phyloP scores from a whole-genome alignment of 2,113 vertebrate species.

The Psilopsiagon aymara region DNA sequence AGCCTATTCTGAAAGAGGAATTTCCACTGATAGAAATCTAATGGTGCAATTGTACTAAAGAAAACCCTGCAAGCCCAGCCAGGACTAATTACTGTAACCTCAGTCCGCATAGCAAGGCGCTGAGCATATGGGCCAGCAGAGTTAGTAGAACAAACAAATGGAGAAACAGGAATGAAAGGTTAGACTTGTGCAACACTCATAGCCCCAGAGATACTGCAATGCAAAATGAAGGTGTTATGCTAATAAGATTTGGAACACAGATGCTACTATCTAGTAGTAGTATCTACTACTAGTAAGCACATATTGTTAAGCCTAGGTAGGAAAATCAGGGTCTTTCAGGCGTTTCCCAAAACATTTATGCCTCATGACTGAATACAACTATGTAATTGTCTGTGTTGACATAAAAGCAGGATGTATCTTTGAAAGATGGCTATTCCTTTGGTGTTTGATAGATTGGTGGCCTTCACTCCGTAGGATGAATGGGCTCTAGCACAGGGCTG shows the following conservation, averaged over 20 bases:
- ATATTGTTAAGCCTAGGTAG: background rate
- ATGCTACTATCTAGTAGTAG: background rate
- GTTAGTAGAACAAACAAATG: background rate
- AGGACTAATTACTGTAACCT: constrained; percentile 54
- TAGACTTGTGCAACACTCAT: background rate
- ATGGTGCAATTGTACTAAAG: constrained; percentile 19
- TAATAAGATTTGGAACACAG: background rate
- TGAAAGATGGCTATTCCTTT: background rate
- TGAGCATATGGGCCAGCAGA: background rate
- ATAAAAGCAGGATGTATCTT: background rate
- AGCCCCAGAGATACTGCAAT: background rate
- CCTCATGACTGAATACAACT: background rate
- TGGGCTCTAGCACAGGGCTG: fast-evolving
- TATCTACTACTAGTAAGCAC: background rate
- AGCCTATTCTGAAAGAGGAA: constrained; percentile 1
- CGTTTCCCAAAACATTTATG: background rate
- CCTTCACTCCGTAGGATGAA: background rate
- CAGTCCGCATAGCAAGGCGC: fast-evolving
- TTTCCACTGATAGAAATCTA: constrained; percentile 25
- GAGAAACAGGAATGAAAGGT: constrained; percentile 3
- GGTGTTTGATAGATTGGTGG: background rate
- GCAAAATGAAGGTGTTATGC: background rate
- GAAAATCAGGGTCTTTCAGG: background rate
- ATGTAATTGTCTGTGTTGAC: background rate
- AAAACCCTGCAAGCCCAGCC: constrained; percentile 4